Evolutionary conservation across 2,888 invertebrate species (phyloP), one percentile per base, ranked within the genome.

Genomic region (Temnothorax rugatulus): DNA sequence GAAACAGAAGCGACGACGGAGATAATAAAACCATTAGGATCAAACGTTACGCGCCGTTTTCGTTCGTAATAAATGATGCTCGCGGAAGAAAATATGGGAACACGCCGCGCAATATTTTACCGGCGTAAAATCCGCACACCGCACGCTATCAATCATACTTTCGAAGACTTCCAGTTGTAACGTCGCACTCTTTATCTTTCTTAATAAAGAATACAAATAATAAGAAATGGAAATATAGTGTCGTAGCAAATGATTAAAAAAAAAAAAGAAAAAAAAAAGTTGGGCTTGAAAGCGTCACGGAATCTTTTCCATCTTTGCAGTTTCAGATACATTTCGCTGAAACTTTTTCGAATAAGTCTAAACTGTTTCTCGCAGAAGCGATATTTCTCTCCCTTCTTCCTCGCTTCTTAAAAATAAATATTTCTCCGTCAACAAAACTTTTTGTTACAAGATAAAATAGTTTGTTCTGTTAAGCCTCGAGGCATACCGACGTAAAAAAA

Each of bases 11-110:
- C 59, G 71, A 69, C 71, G 79, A 57, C 47, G 47, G 50, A 59
- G 57, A 81, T 81, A 61, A 81, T 81, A 81, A 81, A 81, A 81
- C 59, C 59, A 81, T 81, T 81, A 81, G 79, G 71, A 71, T 81
- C 79, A 81, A 81, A 81, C 71, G 71, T 81, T 81, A 71, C 71
- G 79, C 71, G 79, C 71, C 79, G 47, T 71, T 81, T 81, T 81
- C 79, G 38, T 71, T 59, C 47, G 79, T 81, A 81, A 81, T 61
- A 81, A 71, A 81, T 81, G 79, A 81, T 71, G 61, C 34, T 34
- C 59, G 77, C 57, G 47, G 8, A 47, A 25, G 59, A 71, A 71
- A 81, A 81, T 71, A 71, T 81, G 79, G 7, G 25, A 71, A 71
- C 71, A 71, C 59, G 71, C 59, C 69, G 13, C 44, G 71, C 13